These are phyloP conservation scores for Villa cingulata DNA, from an alignment of 2,888 invertebrate species.

Conservation along the genomic window DNA sequence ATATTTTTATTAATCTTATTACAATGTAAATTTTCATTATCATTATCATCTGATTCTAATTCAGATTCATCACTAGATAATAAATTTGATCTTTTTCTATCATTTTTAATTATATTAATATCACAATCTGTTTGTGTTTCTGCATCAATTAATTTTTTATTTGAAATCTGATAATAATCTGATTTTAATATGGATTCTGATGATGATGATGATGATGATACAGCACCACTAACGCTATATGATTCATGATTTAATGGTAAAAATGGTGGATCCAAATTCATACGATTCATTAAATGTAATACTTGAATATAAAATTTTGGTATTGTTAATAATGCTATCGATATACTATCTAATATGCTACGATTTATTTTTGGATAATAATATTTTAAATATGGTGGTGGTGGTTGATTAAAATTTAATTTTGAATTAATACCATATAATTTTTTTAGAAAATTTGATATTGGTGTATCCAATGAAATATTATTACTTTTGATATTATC, in stretches of 20 bases:
- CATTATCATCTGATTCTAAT: constrained; percentile 29
- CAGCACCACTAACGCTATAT: constrained; percentile 1
- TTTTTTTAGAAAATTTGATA: constrained; percentile 42
- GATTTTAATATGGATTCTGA: too few species aligned
- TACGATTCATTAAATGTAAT: constrained; percentile 88
- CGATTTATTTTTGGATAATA: constrained; percentile 65
- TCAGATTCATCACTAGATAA: constrained; percentile 24
- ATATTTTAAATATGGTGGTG: constrained; percentile 61
- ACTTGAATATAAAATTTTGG: constrained; percentile 74
- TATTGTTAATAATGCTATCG: constrained; percentile 56
- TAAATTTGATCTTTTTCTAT: constrained; percentile 24
- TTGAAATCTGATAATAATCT: too few species aligned
- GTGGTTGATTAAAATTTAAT: constrained; percentile 58
- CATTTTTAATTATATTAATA: neutral
- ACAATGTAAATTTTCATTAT: constrained; percentile 10
- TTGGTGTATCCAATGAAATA: constrained; percentile 25
- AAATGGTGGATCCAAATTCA: constrained; percentile 82
- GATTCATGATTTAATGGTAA: constrained; percentile 26
- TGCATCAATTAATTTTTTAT: constrained; percentile 13
- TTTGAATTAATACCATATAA: constrained; percentile 45
- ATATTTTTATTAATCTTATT: constrained; percentile 3
- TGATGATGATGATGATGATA: too few species aligned
- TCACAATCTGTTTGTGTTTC: constrained; percentile 26
- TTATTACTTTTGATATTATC: constrained; percentile 6
- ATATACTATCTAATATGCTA: constrained; percentile 61